Evolutionary conservation across 2,113 vertebrate species (phyloP).

Genomic region (Setophaga petechia): DNA sequence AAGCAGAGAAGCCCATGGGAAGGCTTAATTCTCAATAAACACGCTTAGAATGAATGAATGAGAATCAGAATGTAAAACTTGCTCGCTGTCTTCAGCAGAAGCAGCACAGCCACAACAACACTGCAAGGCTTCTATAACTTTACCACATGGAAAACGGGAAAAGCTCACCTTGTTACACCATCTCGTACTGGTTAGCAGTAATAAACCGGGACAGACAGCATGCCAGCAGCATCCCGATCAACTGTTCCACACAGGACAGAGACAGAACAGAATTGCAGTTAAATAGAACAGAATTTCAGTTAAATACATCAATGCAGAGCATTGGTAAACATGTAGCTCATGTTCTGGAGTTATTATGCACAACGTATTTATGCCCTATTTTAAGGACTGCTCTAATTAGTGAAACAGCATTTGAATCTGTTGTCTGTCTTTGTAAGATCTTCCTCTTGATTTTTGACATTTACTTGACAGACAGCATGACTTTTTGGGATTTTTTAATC

Average conservation of each 20-base stretch:
- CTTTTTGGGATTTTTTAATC: background rate
- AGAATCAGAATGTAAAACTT: background rate
- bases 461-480: background rate
- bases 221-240: conserved; percentile 97
- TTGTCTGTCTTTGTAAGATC: background rate
- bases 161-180: conserved; percentile 93
- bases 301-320: background rate
- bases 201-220: conserved; percentile 99
- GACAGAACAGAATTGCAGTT: background rate
- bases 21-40: background rate
- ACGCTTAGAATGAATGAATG: background rate
- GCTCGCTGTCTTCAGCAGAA: background rate
- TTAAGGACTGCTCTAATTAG: background rate
- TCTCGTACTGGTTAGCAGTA: conserved; percentile 99
- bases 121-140: background rate
- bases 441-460: background rate
- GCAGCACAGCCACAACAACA: background rate
- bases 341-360: background rate
- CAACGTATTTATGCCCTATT: background rate
- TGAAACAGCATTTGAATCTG: background rate
- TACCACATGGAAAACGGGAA: rapidly evolving
- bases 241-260: conserved; percentile 68
- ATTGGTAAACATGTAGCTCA: background rate
- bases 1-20: background rate
- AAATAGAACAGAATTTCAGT: background rate